Base-by-base conservation (phyloP, 2,888 invertebrate genomes). In the Lomographa bimaculata region DNA sequence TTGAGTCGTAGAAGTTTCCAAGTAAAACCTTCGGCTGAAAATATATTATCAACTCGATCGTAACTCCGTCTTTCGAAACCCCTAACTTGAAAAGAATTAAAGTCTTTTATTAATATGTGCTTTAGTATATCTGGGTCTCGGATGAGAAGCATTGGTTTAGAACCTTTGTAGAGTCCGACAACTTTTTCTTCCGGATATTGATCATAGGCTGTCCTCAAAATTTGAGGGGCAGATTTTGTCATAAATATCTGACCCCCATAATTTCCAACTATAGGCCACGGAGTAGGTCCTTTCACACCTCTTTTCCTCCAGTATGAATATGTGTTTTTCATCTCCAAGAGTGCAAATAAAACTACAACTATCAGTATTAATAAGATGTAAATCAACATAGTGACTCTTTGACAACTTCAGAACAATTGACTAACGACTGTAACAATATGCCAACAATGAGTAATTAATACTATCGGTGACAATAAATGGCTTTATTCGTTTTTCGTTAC, bases 51-150 rank as follows among this genome's bases (percentile, higher is more conserved):
- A 10, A 72, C 73, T 10, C 80, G 38, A 2, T 67, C 71, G 32
- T 72, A 40, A 3, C 67, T 64, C 17, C 70, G 69, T 7, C 73
- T 65, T 18, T 68, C 64, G 0, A 73, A 1, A 0, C 73, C 72
- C 2, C 81, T 66, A 5, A 78, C 71, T 1, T 39, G 7, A 14
- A 79, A 80, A 1, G 32, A 5, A 5, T 74, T 62, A 19, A 78
- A 79, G 45, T 79, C 78, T 36, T 72, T 75, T 5, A 79, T 69
- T 48, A 77, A 51, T 1, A 79, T 46, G 2, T 68, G 55, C 48
- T 74, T 76, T 2, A 79, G 46, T 2, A 75, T 29, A 9, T 81
- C 77, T 12, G 72, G 51, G 43, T 81, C 79, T 7, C 71, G 54
- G 8, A 81, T 39, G 3, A 78, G 24, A 4, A 80, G 27, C 24